Evolutionary conservation across 2,113 vertebrate genomes (phyloP).

Genomic region (Phrynosoma platyrhinos): DNA sequence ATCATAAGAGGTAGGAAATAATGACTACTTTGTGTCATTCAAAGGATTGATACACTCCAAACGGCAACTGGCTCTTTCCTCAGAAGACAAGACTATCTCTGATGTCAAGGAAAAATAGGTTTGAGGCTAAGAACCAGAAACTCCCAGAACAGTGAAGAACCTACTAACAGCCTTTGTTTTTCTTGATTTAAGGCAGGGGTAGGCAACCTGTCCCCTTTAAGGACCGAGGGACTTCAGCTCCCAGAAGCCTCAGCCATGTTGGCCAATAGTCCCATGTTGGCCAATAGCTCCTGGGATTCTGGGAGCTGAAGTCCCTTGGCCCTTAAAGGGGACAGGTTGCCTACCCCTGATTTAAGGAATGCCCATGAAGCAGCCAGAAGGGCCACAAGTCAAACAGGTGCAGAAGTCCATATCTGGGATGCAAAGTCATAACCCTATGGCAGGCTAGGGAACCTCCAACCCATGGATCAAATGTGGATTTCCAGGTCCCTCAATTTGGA

Average conservation of each 20-base stretch:
- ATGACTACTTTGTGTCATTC: constrained; percentile 57
- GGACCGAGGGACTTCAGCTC: too few relatives aligned
- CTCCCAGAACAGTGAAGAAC: constrained; percentile 29
- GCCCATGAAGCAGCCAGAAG: constrained; percentile 20
- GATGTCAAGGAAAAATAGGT: constrained; percentile 26
- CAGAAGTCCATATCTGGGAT: constrained; percentile 50
- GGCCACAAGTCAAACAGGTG: not conserved
- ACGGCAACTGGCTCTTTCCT: constrained; percentile 38
- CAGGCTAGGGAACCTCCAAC: not conserved
- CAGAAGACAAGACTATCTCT: constrained; percentile 39
- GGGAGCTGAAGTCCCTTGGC: too few relatives aligned
- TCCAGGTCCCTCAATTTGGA: not conserved
- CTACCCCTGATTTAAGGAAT: constrained; percentile 27
- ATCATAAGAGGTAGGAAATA: constrained; percentile 55
- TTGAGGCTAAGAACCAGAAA: constrained; percentile 55
- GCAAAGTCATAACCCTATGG: constrained; percentile 48
- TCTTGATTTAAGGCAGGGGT: constrained; percentile 7
- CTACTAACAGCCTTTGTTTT: constrained; percentile 39
- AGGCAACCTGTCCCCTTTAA: too few relatives aligned
- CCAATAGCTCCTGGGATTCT: too few relatives aligned
- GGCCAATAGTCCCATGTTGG: too few relatives aligned
- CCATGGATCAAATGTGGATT: not conserved
- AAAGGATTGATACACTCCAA: constrained; percentile 56
- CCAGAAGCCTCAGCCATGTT: too few relatives aligned
- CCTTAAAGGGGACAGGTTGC: too few relatives aligned